These are phyloP conservation scores for Pygoscelis antarcticus DNA, from an alignment of 2,113 vertebrate species.

Conservation along the genomic window DNA sequence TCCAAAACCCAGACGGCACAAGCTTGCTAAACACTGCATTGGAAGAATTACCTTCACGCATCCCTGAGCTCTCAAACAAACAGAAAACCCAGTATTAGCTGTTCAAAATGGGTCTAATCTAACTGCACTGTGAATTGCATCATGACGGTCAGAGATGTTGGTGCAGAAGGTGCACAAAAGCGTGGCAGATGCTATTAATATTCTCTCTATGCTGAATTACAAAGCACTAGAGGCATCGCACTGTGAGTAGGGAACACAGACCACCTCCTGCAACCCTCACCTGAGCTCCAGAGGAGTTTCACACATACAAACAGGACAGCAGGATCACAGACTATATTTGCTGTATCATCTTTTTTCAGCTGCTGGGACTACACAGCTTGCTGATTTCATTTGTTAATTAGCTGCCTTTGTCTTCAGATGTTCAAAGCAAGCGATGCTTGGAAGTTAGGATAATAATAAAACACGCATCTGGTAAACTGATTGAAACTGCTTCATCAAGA, in stretches of 20 bases:
- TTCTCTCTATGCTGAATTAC: accelerated
- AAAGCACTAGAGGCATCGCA: background rate
- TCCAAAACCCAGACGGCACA: constrained; percentile 52
- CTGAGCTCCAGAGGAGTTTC: background rate
- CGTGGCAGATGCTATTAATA: accelerated
- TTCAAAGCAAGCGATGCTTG: background rate
- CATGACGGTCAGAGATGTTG: accelerated
- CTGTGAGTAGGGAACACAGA: accelerated
- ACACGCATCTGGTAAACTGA: background rate
- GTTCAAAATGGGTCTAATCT: background rate
- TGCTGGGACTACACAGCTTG: background rate
- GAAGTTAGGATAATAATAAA: constrained; percentile 10
- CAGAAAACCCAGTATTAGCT: background rate
- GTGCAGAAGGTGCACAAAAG: background rate
- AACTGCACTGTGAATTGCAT: background rate
- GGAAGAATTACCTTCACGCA: background rate
- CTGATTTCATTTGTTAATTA: constrained; percentile 40
- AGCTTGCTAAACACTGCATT: background rate
- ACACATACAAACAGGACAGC: accelerated
- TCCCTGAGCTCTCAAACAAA: background rate
- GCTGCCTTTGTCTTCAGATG: constrained; percentile 24
- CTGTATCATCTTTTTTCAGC: background rate
- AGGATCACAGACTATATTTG: background rate
- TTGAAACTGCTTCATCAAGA: background rate
- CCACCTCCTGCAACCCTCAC: background rate